Conservation (phyloP, 2,113 vertebrate genomes). For the Grus americana region DNA sequence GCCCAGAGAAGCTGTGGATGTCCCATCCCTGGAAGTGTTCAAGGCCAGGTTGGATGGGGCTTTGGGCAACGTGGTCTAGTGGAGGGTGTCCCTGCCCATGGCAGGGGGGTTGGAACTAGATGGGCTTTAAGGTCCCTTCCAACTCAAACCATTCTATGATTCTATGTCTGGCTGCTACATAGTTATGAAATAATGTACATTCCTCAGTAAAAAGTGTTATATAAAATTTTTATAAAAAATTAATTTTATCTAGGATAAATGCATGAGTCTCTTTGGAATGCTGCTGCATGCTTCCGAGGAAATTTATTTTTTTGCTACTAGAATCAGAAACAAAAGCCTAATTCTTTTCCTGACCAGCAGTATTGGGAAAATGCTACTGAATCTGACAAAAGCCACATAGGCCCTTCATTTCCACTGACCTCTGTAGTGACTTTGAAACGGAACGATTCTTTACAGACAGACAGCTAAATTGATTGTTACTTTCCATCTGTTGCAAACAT, state of each 20-base stretch:
- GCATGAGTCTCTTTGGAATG: not conserved
- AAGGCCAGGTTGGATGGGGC: too few species aligned
- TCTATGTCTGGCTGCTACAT: not conserved
- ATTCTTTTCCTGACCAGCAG: not conserved
- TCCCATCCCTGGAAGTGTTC: too few species aligned
- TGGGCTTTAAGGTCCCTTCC: too few species aligned
- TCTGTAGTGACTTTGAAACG: not conserved
- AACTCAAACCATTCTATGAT: too few species aligned
- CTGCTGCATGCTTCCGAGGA: not conserved
- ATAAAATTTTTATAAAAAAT: not conserved
- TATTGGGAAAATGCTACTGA: not conserved
- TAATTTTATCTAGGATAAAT: not conserved
- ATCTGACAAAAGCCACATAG: not conserved
- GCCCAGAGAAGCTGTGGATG: too few species aligned
- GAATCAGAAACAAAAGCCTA: not conserved
- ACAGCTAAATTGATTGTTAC: not conserved
- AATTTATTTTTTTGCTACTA: not conserved
- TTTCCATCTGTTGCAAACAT: not conserved
- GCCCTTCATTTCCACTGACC: not conserved
- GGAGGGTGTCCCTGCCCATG: too few species aligned
- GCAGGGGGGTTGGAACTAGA: too few species aligned
- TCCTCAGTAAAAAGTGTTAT: not conserved
- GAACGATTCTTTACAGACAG: not conserved
- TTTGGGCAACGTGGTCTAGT: too few species aligned
- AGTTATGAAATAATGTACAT: not conserved